Base-by-base conservation (phyloP, 2,888 invertebrate genomes). In the Thumatha senex region DNA sequence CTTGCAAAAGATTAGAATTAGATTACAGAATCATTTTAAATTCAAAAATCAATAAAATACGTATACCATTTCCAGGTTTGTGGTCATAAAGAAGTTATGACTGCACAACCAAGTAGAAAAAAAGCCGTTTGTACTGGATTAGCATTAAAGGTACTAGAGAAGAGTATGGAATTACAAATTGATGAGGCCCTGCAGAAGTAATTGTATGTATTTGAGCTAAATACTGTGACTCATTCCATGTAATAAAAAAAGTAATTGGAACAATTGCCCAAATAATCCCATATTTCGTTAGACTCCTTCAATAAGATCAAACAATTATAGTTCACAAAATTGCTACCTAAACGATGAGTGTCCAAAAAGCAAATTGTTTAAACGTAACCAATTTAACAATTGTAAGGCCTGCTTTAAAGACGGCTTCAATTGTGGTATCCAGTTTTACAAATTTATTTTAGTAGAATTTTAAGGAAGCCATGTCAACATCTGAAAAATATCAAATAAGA, bases 351-450 rank as follows among this genome's bases (percentile, higher is more conserved):
- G 49, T 38, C 3, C 13, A 40, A 41, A 59, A 49, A 36, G 12
- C 34, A 52, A 74, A 77, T 74, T 72, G 73, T 67, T 70, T 68
- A 72, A 76, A 66, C 78, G 80, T 42, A 46, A 51, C 46, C 78
- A 74, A 84, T 89, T 86, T 86, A 78, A 81, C 78, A 86, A 86
- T 80, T 74, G 69, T 68, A 43, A 56, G 45, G 50, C 70, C 61
- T 63, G 36, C 12, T 36, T 42, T 14, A 59, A 57, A 63, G 31
- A 61, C 54, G 56, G 24, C 2, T 18, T 10, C 10, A 5, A 44
- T 44, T 35, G n/a, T 43, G 12, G 33, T 34, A 10, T 18, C 9
- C n/a, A 2, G 18, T 24, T 24, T 24, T 4, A 24, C 5, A 4
- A 24, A 24, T 24, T 24, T 24, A 24, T 12, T 15, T 9, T 10